Base-by-base conservation (phyloP, 1,140 invertebrate species). In the Scaptomyza graminum region DNA sequence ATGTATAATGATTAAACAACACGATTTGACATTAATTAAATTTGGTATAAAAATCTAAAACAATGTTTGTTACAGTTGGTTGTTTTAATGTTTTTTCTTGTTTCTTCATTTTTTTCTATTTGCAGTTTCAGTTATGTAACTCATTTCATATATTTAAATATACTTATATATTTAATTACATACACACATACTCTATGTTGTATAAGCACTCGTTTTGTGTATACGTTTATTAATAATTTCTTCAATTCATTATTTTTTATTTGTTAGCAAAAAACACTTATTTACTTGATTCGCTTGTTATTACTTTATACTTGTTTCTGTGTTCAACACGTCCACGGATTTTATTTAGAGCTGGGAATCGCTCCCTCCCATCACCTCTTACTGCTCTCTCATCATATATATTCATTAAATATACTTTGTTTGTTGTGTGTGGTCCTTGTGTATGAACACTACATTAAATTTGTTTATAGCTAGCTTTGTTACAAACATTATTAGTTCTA, bases 41-140 rank as follows among this genome's bases (percentile, higher is more conserved):
- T 85, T 83, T 83, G 76, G 80, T 83, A 85, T 85, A 80, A 83
- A 83, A 83, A 83, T 83, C 80, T 83, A 83, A 80, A 85, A 83
- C 80, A 83, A 83, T 82, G 82, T 70, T 63, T 82, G 82, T 70
- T 63, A 25, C 47, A 44, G 16, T 64, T 49, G 39, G 31, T 31
- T 49, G 46, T 43, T 43, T 41, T 50, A 51, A 22, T 69, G n/a
- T 39, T 16, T 18, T 67, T 72, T 55, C 51, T 43, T 41, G 2
- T 22, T 22, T 22, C 18, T 22, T n/a, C n/a, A n/a, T n/a, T n/a
- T 3, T 22, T 22, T 22, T 22, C 61, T 64, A 47, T 47, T 41
- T 51, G 59, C 25, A 18, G 15, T 77, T 66, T 63, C 41, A 63
- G 60, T 69, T 69, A 55, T n/a, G n/a, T n/a, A n/a, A n/a, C n/a